Evolutionary conservation across 2,888 invertebrate species (phyloP), one percentile per base, ranked within the genome.

Genomic region (Elmis aenea): DNA sequence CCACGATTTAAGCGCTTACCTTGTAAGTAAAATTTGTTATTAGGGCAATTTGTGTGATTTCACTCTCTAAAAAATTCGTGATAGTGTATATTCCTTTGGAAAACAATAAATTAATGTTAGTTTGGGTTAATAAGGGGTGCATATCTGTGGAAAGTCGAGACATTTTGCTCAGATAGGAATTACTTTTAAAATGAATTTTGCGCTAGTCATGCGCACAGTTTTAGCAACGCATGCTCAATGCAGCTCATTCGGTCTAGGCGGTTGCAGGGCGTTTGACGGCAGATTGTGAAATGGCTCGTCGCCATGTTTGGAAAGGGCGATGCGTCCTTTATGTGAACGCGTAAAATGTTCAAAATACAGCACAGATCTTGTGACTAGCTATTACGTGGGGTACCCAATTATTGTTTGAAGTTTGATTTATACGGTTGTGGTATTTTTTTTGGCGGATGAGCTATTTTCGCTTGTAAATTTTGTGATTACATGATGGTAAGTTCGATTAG

Each of bases 391-490:
- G 65, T 72, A 71, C 62, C 71, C 65, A 70, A 69, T 70, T 70
- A 57, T 67, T 61, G 61, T 61, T 69, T 60, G 62, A 63, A 60
- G 57, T 61, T 57, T 59, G 61, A 62, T 62, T 55, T 64, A 66
- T 50, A 63, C 63, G 62, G 47, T 62, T 58, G 65, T 68, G 61
- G 58, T 62, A 62, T 67, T 71, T 65, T 68, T 65, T 63, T 52
- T 49, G 54, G 58, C 69, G 72, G 79, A 79, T 79, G 79, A 69
- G 69, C 63, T 58, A 59, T 57, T 64, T 67, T 66, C 68, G 69
- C 68, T 64, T 63, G 67, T 70, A 73, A 75, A 77, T 71, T 73
- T 77, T 72, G 73, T 74, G 77, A 80, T 79, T 76, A 74, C 76
- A 72, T 68, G 74, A 77, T 77, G 79, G 78, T 77, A 71, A 74